Evolutionary conservation across 2,888 invertebrate genomes (phyloP).

Genomic region (Melanostoma mellinum): DNA sequence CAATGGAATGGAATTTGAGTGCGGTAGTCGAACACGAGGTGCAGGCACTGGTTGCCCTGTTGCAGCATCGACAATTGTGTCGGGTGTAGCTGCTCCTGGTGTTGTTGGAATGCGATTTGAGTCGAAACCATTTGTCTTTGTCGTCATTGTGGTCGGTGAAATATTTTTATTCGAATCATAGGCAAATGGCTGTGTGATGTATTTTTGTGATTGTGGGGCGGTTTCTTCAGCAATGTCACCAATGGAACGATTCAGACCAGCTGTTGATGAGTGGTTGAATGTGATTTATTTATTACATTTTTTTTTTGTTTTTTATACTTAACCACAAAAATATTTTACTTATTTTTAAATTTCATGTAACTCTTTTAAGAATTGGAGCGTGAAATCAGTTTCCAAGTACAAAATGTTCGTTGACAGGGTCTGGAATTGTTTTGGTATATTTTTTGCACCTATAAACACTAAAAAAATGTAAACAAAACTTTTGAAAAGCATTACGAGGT

Average conservation of each 20-base stretch:
- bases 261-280: slow-evolving; percentile 78
- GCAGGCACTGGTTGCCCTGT: slow-evolving; percentile 82
- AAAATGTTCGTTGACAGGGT: no score
- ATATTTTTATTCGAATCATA: slow-evolving; percentile 75
- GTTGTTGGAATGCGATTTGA: slow-evolving; percentile 68
- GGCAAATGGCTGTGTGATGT: slow-evolving; percentile 76
- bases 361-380: no score
- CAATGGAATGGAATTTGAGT: slow-evolving; percentile 82
- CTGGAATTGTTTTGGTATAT: no score
- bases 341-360: no score
- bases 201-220: slow-evolving; percentile 76
- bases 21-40: slow-evolving; percentile 74
- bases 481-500: no score
- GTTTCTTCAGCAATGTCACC: slow-evolving; percentile 81
- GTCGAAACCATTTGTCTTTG: slow-evolving; percentile 79
- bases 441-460: no score
- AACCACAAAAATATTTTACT: no score
- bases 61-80: slow-evolving; percentile 75
- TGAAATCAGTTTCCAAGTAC: no score
- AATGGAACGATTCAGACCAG: slow-evolving; percentile 84
- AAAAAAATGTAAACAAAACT: no score
- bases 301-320: no score
- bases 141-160: slow-evolving; percentile 69
- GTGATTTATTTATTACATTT: no score
- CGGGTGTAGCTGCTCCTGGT: slow-evolving; percentile 63